phyloP scores from a whole-genome alignment of 2,113 vertebrate species.

The Caretta caretta region DNA sequence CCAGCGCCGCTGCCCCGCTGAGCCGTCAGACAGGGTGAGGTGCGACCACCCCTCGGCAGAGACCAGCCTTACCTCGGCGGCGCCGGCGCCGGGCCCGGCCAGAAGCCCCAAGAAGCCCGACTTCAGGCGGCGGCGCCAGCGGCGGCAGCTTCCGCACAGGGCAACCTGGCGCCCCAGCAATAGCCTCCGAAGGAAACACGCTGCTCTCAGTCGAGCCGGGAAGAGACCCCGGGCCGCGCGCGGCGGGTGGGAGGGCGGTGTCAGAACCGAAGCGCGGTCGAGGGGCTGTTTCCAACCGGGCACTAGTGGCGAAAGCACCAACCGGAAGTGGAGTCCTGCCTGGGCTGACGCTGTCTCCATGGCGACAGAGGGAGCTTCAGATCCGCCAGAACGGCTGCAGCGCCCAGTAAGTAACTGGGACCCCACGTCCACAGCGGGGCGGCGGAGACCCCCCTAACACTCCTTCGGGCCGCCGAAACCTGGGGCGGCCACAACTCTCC shows the following conservation, averaged over 20 bases:
- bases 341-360: constrained; percentile 67
- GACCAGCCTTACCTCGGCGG: background rate
- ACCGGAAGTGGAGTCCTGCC: background rate
- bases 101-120: accelerated
- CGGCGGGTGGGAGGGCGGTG: accelerated
- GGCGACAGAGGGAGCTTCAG: constrained; percentile 44
- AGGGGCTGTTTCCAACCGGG: constrained; percentile 29
- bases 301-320: accelerated
- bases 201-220: background rate
- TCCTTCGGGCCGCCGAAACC: background rate
- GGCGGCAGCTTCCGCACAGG: accelerated
- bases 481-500: background rate
- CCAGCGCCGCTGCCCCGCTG: too few relatives aligned
- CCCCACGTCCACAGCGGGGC: background rate
- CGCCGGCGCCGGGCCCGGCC: accelerated
- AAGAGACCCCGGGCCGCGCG: background rate
- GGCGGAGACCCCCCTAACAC: too few relatives aligned
- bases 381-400: accelerated
- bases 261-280: accelerated
- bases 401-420: background rate
- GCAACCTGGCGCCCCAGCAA: accelerated
- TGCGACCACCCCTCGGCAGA: background rate
- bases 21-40: too few relatives aligned
- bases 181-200: background rate
- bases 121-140: accelerated